Percentiles rank a stretch among this genome's conserved stretches.
Conservation (phyloP, 2,888 invertebrate species). For the Chrysina gloriosa region DNA sequence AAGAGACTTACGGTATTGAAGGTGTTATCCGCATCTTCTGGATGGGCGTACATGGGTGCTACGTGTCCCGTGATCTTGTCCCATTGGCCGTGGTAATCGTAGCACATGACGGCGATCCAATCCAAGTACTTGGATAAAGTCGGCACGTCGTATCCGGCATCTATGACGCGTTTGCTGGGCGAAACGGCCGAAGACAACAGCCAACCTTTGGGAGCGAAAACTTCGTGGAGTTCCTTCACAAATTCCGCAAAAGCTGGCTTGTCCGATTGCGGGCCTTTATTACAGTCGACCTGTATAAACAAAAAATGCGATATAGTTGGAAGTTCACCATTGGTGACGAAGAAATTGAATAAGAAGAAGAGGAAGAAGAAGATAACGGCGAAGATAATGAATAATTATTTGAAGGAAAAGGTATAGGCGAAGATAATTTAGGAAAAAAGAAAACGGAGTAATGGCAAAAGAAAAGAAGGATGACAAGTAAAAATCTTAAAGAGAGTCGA, state of each 20-base stretch:
- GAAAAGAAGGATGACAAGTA: no score
- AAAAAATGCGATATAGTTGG: no score
- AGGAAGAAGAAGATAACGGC: no score
- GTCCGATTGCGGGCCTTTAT: slow-evolving; percentile 83
- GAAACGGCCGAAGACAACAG: slow-evolving; percentile 87
- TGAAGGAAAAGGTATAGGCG: no score
- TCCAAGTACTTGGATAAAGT: slow-evolving; percentile 81
- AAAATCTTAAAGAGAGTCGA: no score
- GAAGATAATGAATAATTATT: no score
- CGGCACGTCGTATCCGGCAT: slow-evolving; percentile 86
- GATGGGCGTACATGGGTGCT: slow-evolving; percentile 85
- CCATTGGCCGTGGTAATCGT: slow-evolving; percentile 94
- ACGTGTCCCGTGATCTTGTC: slow-evolving; percentile 91
- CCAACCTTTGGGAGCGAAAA: slow-evolving; percentile 78
- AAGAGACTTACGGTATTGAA: slow-evolving; percentile 81
- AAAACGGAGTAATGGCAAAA: no score
- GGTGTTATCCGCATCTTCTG: slow-evolving; percentile 77
- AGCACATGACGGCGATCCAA: slow-evolving; percentile 93
- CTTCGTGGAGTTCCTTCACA: slow-evolving; percentile 78
- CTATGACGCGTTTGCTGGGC: slow-evolving; percentile 84
- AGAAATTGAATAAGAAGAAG: no score
- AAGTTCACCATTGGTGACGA: no score
- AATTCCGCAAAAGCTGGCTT: slow-evolving; percentile 82
- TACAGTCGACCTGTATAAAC: slow-evolving; percentile 76
- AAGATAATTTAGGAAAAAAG: no score